Base-by-base conservation (phyloP, 2,797 vertebrate species). In the Diplodus puntazzo region DNA sequence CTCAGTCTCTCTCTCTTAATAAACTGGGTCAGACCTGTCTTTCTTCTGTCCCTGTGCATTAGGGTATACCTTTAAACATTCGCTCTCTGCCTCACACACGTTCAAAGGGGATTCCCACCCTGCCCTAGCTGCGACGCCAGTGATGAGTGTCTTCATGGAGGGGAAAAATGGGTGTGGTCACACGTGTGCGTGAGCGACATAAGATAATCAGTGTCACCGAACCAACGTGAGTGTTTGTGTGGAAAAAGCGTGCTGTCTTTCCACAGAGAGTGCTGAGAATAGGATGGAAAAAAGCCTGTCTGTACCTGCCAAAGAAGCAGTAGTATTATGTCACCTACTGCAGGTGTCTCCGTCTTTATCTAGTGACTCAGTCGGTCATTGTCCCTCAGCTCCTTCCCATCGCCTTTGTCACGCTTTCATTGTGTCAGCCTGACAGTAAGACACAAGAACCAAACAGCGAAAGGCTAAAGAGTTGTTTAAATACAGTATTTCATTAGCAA, bases 31-130 rank as follows among this genome's bases (percentile, higher is more conserved):
- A 92, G 48, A 59, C 30, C 61, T 14, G 23, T 53, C 71, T 81
- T 78, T 71, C 67, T 80, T 59, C 64, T 49, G 75, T 82, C 77
- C 75, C 71, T 70, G 45, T 86, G 80, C 75, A 74, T 90, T 82
- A 88, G 81, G 80, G 49, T 77, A 57, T 49, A 85, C 78, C 80
- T 88, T 81, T 58, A 83, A 63, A 43, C 53, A 39, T 62, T 61
- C 64, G 11, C 64, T 73, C 77, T 45, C 61, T 20, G 25, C 52
- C 73, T 61, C 65, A 64, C 57, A 69, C 53, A 20, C 67, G 45
- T 83, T 90, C 74, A 87, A 87, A 90, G 89, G 92, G 91, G 89
- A 89, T 90, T 88, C 87, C 91, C 90, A 25, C 45, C 61, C 62
- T 50, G 61, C 62, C 78, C 21, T n/a, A 25, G 49, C 81, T 21